phyloP scores from a whole-genome alignment of 2,888 invertebrate genomes.

The Cryptocephalus primarius region DNA sequence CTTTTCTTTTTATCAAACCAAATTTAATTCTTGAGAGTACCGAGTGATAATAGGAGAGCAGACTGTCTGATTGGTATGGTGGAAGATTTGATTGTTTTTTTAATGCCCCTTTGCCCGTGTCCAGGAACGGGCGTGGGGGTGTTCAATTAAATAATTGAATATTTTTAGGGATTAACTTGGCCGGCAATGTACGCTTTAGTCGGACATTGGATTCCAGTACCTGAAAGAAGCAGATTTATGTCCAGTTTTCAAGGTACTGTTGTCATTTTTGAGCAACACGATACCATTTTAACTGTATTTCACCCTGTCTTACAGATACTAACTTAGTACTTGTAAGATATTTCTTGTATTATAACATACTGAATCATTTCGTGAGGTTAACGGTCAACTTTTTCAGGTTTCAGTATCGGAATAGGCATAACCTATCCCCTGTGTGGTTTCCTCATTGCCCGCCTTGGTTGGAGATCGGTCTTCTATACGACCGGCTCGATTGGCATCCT shows the following conservation, averaged over 20 bases:
- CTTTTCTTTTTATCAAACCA: background rate
- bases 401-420: slow-evolving; percentile 62
- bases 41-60: no score
- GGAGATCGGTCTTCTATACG: slow-evolving; percentile 59
- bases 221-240: slow-evolving; percentile 62
- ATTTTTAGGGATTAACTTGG: slow-evolving; percentile 54
- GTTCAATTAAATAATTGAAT: no score
- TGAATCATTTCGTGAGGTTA: no score
- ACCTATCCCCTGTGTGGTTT: slow-evolving; percentile 62
- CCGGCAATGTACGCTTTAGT: slow-evolving; percentile 67
- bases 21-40: no score
- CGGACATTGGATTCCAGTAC: slow-evolving; percentile 61
- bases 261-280: background rate
- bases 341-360: no score
- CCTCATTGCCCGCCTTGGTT: slow-evolving; percentile 55
- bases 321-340: no score
- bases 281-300: background rate
- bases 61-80: no score
- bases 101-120: no score
- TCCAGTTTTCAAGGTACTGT: slow-evolving; percentile 56
- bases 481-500: slow-evolving; percentile 49
- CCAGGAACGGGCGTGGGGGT: no score
- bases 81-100: no score
- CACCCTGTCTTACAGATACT: background rate
- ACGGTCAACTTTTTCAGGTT: slow-evolving; percentile 38